Evolutionary conservation across 2,113 vertebrate genomes (phyloP), one percentile per base, ranked within the genome.

Genomic region (Oenanthe oenanthe): DNA sequence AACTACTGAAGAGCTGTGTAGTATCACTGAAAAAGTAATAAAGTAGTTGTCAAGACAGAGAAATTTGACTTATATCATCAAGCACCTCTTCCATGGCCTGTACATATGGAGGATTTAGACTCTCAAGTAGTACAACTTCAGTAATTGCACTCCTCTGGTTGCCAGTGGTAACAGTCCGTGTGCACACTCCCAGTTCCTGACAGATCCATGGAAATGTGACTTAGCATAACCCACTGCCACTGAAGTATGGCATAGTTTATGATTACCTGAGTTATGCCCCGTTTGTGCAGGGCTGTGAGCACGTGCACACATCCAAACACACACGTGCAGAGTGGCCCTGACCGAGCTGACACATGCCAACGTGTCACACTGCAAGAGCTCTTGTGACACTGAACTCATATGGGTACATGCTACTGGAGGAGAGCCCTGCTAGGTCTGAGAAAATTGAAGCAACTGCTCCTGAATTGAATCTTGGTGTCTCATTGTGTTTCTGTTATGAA

Each of bases 301-400:
- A 31, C 4, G 7, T 53, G 48, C 24, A 3, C 17, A 6, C 25
- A 16, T 3, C 4, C 11, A 42, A 31, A 19, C 21, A 13, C 1
- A 1, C 61, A 4, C 2, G 2, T 2, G 2, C 0, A 0, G 25
- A 40, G 65, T 4, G 88, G 62, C 70, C 31, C 0, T 36, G n/a
- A 9, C 66, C 60, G 61, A 81, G 73, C 70, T 13, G 25, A 28
- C 24, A 53, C 47, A 3, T 28, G 45, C 81, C 77, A 67, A 10
- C 1, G 3, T 9, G 29, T 36, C 73, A 48, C 4, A 0, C 77
- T 81, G 61, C 5, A 3, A n/a, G 61, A 89, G 61, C 28, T 82
- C 13, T n/a, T 79, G 4, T 2, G 21, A 25, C 31, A 54, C 67
- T 83, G 58, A 83, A 47, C 34, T 85, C 66, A 20, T 26, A 17